These are phyloP conservation scores for Struthio camelus DNA, from an alignment of 2,113 vertebrate genomes.

Conservation along the genomic window DNA sequence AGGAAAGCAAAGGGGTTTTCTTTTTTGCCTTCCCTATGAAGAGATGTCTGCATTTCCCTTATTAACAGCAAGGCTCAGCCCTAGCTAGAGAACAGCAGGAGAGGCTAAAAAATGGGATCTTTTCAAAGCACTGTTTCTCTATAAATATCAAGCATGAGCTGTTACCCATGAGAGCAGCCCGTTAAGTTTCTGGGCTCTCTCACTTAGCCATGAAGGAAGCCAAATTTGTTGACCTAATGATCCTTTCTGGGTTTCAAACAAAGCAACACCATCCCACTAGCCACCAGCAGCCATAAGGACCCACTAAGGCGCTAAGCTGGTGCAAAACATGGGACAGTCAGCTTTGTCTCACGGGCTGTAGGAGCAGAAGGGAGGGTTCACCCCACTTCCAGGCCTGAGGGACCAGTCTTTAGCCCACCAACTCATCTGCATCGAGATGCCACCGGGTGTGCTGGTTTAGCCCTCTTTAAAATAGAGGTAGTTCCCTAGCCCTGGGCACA, in stretches of 20 bases:
- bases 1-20: slow-evolving; percentile 7
- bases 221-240: background rate
- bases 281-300: background rate
- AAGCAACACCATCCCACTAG: background rate
- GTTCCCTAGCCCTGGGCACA: background rate
- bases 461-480: background rate
- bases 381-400: background rate
- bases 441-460: background rate
- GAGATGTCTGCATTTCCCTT: slow-evolving; percentile 33
- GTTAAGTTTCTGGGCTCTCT: background rate
- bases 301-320: background rate
- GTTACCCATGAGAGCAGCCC: background rate
- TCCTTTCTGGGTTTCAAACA: background rate
- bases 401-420: background rate
- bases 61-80: slow-evolving; percentile 39
- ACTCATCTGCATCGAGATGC: background rate
- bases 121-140: slow-evolving; percentile 28
- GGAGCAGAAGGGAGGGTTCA: background rate
- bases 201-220: background rate
- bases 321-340: background rate
- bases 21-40: slow-evolving; percentile 40
- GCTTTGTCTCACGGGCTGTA: background rate
- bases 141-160: slow-evolving; percentile 18
- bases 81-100: slow-evolving; percentile 53
- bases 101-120: background rate